Conservation (phyloP, 2,113 vertebrate species). For the Mus spicilegus region DNA sequence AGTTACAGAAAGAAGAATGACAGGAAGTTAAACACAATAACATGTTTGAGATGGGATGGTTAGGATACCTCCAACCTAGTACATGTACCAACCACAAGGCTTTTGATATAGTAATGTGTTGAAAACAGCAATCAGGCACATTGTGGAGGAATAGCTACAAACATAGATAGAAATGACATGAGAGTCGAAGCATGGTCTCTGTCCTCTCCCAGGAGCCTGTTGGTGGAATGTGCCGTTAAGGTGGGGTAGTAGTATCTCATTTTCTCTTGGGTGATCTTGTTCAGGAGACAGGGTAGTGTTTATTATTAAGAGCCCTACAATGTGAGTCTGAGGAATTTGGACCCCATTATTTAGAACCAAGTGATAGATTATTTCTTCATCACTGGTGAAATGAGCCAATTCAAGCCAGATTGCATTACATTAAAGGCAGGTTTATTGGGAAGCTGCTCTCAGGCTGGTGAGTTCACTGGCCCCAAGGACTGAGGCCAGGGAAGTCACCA, state of each 20-base stretch:
- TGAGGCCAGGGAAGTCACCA: too few species aligned
- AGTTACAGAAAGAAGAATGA: background rate
- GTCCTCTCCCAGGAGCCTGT: background rate
- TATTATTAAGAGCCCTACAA: background rate
- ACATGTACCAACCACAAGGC: background rate
- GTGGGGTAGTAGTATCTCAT: background rate
- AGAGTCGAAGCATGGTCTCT: background rate
- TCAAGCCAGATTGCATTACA: too few species aligned
- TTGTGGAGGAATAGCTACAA: background rate
- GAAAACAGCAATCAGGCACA: background rate
- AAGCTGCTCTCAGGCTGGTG: too few species aligned
- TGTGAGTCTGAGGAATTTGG: background rate
- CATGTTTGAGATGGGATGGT: background rate
- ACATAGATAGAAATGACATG: background rate
- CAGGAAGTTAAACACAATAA: background rate
- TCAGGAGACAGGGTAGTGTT: background rate
- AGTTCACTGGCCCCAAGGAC: too few species aligned
- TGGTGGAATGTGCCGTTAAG: background rate
- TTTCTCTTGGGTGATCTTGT: background rate
- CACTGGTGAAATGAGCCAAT: too few species aligned
- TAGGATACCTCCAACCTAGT: background rate
- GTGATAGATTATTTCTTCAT: too few species aligned
- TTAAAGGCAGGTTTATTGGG: too few species aligned
- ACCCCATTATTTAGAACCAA: background rate
- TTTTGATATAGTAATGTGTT: background rate